Base-by-base conservation (phyloP, 2,888 invertebrate species). In the Tuberolachnus salignus region DNA sequence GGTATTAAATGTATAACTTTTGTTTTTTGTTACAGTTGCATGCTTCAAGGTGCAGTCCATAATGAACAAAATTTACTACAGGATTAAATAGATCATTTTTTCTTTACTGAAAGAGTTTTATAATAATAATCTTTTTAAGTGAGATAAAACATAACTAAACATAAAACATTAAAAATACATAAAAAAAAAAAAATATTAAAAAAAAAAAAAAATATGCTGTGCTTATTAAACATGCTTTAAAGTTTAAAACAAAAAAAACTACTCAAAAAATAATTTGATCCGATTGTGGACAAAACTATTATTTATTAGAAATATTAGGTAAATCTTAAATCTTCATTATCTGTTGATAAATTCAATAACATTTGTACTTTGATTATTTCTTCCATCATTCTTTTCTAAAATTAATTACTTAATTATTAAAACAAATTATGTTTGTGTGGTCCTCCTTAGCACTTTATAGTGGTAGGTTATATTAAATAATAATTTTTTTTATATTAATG, bases 301-400 rank as follows among this genome's bases (percentile, higher is more conserved):
- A 55, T 1, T 70, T 21, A 42, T 46, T 21, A 16, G 4, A 44
- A 49, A 9, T 2, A 34, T 42, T 9, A 9, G 19, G 16, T 69
- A 46, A 61, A 61, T 42, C 23, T 63, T 44, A 2, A 19, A 69
- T 78, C 67, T 67, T 78, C 67, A 16, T 19, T 59, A 14, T 78
- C 66, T 1, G 26, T 46, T 21, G 67, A 34, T 51, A 78, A 59
- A 67, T 67, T 21, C 21, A 78, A 67, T 59, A 67, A 42, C 19
- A 16, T n/a, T 78, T 78, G 67, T 34, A 78, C 42, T 49, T 78
- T 78, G 26, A 59, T 59, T 3, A 78, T 49, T 67, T 78, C 75
- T 21, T n/a, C 34, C 21, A 67, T 34, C 75, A 78, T 78, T 69
- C 67, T 67, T 78, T 67, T 78, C 75, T 78, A 19, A 73, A 73